phyloP scores from a whole-genome alignment of 2,888 invertebrate species.

The Agrotis puta region DNA sequence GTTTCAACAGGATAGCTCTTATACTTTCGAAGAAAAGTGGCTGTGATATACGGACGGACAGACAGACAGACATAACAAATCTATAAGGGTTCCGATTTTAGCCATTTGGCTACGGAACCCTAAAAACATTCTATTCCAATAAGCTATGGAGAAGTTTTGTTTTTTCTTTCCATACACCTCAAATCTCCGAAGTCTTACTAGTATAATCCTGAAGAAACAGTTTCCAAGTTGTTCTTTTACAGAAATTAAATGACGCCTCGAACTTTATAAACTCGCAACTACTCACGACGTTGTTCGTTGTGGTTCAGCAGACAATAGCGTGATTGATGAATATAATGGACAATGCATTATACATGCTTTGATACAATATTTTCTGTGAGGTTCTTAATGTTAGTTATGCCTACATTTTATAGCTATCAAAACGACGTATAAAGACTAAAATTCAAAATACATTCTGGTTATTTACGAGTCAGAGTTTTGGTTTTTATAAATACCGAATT shows the following conservation, averaged over 20 bases:
- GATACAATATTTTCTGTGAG: constrained; percentile 8
- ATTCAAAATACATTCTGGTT: no score
- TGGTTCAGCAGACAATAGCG: constrained; percentile 33
- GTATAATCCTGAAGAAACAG: constrained; percentile 8
- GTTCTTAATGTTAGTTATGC: background rate
- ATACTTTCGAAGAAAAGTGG: no score
- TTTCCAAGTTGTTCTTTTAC: background rate
- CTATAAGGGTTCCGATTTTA: no score
- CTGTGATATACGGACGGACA: no score
- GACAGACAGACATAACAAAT: no score
- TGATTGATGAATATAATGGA: constrained; percentile 43
- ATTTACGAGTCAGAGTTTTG: no score
- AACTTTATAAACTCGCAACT: constrained; percentile 21
- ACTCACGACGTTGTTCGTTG: constrained; percentile 22
- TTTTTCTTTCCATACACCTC: constrained; percentile 4
- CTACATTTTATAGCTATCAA: no score
- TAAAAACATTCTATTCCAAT: no score
- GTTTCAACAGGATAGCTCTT: no score
- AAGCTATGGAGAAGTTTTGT: background rate
- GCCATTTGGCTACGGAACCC: no score
- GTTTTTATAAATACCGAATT: no score
- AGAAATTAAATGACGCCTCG: constrained; percentile 19
- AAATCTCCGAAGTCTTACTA: constrained; percentile 5
- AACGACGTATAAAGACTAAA: no score
- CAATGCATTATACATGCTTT: constrained; percentile 14